Evolutionary conservation across 2,113 vertebrate genomes (phyloP).

Genomic region (Prietella phreatophila): DNA sequence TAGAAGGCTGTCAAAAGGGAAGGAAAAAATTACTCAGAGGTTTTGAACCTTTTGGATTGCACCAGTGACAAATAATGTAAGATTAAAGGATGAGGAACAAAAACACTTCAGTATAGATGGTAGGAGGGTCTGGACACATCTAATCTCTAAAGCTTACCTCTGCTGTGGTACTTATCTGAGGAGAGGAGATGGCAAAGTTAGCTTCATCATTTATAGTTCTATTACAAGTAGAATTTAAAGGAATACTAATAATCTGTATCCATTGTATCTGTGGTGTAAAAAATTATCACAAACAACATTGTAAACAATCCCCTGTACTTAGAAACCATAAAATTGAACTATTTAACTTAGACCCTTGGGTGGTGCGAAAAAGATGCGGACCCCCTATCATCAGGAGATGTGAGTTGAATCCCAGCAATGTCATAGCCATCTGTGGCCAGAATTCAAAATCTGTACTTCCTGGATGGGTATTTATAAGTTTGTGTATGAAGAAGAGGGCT

Average conservation of each 20-base stretch:
- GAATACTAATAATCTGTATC: neutral
- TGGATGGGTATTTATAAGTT: neutral
- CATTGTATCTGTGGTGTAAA: neutral
- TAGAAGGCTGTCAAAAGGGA: slow-evolving; percentile 32
- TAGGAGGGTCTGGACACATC: neutral
- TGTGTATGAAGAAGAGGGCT: neutral
- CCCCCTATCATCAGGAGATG: neutral
- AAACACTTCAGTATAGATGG: neutral
- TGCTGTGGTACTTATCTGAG: neutral
- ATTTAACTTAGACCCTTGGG: neutral
- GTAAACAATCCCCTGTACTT: neutral
- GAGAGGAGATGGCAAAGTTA: neutral
- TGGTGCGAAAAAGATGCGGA: neutral
- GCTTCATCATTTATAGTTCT: neutral
- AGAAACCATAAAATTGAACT: neutral
- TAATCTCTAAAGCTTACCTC: neutral
- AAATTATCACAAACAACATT: neutral
- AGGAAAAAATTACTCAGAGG: slow-evolving; percentile 25
- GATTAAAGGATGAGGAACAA: neutral
- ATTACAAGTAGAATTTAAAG: neutral
- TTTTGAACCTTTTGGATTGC: slow-evolving; percentile 22
- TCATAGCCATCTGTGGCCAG: neutral
- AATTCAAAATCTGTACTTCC: neutral
- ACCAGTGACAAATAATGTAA: neutral
- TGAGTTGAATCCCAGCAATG: neutral